Conservation (phyloP, 2,113 vertebrate species). For the Cottus gobio region DNA sequence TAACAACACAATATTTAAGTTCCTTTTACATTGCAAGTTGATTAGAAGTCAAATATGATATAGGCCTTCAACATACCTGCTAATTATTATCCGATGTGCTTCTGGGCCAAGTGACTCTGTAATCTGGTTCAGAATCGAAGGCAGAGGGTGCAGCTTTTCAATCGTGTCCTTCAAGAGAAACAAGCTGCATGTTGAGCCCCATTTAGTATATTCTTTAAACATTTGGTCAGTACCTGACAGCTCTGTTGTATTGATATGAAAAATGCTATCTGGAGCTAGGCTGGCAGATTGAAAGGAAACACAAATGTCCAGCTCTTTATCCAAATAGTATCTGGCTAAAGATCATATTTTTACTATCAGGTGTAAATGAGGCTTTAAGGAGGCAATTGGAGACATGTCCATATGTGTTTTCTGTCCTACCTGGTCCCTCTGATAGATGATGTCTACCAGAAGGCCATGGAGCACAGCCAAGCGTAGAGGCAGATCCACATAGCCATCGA, state of each 20-base stretch:
- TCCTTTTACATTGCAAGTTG: neutral
- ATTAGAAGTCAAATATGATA: neutral
- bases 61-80: constrained; percentile 49
- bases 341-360: neutral
- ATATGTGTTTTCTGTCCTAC: constrained; percentile 72
- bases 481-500: constrained; percentile 90
- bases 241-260: neutral
- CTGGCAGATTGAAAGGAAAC: constrained; percentile 3
- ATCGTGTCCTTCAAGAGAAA: constrained; percentile 82
- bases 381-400: neutral
- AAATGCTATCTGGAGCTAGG: neutral
- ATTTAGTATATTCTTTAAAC: neutral
- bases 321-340: neutral
- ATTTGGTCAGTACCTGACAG: neutral
- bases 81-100: constrained; percentile 69
- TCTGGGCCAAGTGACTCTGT: constrained; percentile 79
- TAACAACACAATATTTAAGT: neutral
- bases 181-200: constrained; percentile 15
- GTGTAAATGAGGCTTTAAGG: neutral
- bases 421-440: constrained; percentile 88
- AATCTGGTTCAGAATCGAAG: constrained; percentile 92
- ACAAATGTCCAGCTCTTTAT: neutral
- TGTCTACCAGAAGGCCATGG: constrained; percentile 91
- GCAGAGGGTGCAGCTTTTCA: constrained; percentile 89
- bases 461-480: constrained; percentile 91